Conservation (phyloP, 2,113 vertebrate genomes). For the Melanerpes formicivorus region DNA sequence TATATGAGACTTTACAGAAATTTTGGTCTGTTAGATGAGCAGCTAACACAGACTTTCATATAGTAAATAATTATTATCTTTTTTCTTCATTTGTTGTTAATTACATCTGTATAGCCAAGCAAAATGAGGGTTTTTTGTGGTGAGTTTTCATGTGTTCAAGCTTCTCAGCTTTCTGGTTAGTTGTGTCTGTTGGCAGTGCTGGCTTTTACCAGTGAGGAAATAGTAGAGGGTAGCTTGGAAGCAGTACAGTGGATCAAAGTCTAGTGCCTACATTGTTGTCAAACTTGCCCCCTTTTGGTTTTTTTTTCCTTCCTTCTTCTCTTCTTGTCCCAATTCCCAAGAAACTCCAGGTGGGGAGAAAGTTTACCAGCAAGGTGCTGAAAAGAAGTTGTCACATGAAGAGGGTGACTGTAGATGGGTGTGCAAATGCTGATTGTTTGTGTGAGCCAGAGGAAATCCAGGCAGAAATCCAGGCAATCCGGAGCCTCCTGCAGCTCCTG, state of each 20-base stretch:
- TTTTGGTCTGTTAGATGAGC: not conserved
- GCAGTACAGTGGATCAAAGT: not conserved
- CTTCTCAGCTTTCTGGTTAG: not conserved
- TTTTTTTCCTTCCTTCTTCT: not conserved
- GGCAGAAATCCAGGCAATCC: not conserved
- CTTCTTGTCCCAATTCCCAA: not conserved
- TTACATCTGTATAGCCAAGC: not conserved
- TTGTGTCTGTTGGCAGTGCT: not conserved
- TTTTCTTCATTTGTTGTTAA: not conserved
- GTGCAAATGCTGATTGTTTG: not conserved
- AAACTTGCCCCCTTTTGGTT: not conserved
- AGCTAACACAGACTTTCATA: not conserved
- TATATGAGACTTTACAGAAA: not conserved
- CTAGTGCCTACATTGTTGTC: not conserved
- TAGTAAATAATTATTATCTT: not conserved
- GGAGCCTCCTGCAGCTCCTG: not conserved
- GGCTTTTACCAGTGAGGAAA: not conserved
- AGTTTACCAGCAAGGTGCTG: not conserved
- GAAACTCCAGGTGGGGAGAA: not conserved
- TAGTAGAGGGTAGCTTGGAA: not conserved
- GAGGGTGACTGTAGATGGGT: not conserved
- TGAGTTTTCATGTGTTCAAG: not conserved
- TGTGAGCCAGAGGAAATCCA: not conserved
- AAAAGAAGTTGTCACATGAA: not conserved
- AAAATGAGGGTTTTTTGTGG: not conserved